phyloP scores from a whole-genome alignment of 2,888 invertebrate genomes.

The Eulithis testata region DNA sequence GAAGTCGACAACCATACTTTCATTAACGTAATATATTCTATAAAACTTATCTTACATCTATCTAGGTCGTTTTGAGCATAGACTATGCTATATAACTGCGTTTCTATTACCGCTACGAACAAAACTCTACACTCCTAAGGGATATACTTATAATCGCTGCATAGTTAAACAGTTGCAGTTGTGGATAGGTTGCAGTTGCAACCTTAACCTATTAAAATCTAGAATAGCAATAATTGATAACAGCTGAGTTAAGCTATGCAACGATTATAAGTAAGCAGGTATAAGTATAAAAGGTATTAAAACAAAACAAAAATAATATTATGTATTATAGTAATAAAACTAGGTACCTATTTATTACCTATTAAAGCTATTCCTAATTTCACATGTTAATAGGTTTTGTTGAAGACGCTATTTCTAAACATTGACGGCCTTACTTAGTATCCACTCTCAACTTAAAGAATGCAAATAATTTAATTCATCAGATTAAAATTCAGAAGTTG shows the following conservation, averaged over 20 bases:
- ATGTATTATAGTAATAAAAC: slow-evolving; percentile 47
- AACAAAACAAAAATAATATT: slow-evolving; percentile 46
- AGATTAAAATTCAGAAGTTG: too few relatives aligned
- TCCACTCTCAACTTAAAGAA: too few relatives aligned
- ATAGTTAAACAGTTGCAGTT: too few relatives aligned
- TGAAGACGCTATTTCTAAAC: slow-evolving; percentile 10
- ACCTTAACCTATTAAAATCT: too few relatives aligned
- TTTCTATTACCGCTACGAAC: slow-evolving; percentile 11
- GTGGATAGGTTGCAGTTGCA: too few relatives aligned
- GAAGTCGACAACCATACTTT: slow-evolving; percentile 79
- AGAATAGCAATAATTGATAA: too few relatives aligned
- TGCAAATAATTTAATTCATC: too few relatives aligned
- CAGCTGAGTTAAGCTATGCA: too few relatives aligned
- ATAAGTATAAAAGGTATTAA: slow-evolving; percentile 36
- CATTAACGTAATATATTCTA: slow-evolving; percentile 45
- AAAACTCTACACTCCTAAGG: slow-evolving; percentile 17
- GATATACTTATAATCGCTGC: too few relatives aligned
- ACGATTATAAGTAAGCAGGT: too few relatives aligned
- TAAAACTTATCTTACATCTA: slow-evolving; percentile 28
- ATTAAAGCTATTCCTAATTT: slow-evolving; percentile 82
- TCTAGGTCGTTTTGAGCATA: slow-evolving; percentile 65
- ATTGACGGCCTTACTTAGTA: not conserved
- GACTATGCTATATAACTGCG: slow-evolving; percentile 53
- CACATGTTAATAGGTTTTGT: slow-evolving; percentile 39
- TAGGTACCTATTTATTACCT: slow-evolving; percentile 58